Evolutionary conservation across 2,888 invertebrate species (phyloP), one percentile per base, ranked within the genome.

Genomic region (Camponotus fellah): DNA sequence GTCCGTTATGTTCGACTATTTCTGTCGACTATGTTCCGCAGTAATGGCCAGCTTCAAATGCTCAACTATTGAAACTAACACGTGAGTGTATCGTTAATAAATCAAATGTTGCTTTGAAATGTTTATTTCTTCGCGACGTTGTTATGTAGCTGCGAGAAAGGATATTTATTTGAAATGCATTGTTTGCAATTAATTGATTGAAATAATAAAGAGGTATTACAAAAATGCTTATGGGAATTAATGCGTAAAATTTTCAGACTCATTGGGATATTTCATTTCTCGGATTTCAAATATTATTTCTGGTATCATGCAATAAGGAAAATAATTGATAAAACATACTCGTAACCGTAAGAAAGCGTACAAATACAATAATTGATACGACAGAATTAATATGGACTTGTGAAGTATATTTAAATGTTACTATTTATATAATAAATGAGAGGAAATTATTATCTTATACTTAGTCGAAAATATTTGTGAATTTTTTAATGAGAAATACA

Each of bases 1-100:
- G 68, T 83, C 83, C 77, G 77, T 83, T 83, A 53, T 82, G 66
- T 64, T 69, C 69, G 81, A 86, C 88, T 88, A 88, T 88, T 88
- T 88, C 83, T 88, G 88, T 88, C n/a, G n/a, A 83, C 88, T 26
- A 40, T 56, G 58, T 65, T 37, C 72, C 64, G 58, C 8, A 49
- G 49, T n/a, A 2, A 8, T 6, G 17, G 49, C n/a, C 49, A n/a
- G 2, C 49, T 53, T 53, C 49, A 53, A n/a, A 53, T 53, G 49
- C n/a, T 2, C 17, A 53, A n/a, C 49, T 53, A 53, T 53, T n/a
- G 49, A 53, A 53, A n/a, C n/a, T 53, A 53, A 53, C 49, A 53
- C 49, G n/a, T 53, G 49, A 8, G 49, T 49, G 49, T 2, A n/a
- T 53, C 17, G n/a, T 53, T 53, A 2, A n/a, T n/a, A 8, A n/a